phyloP scores from a whole-genome alignment of 2,888 invertebrate genomes.

The Leptopilina drosophilae region DNA sequence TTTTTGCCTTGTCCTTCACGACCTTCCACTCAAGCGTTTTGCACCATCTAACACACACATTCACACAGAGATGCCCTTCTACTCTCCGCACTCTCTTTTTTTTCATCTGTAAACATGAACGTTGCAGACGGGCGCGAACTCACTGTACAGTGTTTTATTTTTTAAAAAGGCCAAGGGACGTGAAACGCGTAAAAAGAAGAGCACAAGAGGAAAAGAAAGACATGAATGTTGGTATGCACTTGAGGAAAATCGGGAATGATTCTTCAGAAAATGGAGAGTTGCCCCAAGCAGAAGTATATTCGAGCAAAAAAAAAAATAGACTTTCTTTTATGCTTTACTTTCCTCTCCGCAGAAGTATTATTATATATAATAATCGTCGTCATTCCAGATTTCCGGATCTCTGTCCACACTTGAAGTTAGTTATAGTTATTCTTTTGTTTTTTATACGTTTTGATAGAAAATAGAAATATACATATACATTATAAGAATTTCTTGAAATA shows the following conservation, averaged over 20 bases:
- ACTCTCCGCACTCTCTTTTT: background rate
- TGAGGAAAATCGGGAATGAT: constrained; percentile 24
- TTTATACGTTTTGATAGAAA: no score
- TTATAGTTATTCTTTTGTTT: no score
- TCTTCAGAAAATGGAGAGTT: constrained; percentile 26
- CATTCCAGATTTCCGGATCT: no score
- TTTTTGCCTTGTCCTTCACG: constrained; percentile 56
- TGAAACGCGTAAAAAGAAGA: constrained; percentile 22
- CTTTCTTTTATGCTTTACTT: constrained; percentile 3
- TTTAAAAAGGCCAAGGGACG: constrained; percentile 20
- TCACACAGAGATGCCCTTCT: constrained; percentile 39
- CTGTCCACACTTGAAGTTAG: no score
- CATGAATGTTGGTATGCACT: background rate
- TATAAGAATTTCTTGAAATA: no score
- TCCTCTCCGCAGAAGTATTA: no score
- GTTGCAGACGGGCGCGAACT: constrained; percentile 12
- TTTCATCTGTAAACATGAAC: constrained; percentile 22
- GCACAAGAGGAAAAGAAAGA: constrained; percentile 15
- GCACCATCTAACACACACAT: constrained; percentile 41
- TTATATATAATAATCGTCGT: no score
- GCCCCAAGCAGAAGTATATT: constrained; percentile 47
- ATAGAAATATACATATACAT: no score
- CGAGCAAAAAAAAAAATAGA: constrained; percentile 36
- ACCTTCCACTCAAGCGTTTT: constrained; percentile 49
- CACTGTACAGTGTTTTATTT: constrained; percentile 27